Conservation (phyloP, 2,113 vertebrate species). For the Nematolebias whitei region DNA sequence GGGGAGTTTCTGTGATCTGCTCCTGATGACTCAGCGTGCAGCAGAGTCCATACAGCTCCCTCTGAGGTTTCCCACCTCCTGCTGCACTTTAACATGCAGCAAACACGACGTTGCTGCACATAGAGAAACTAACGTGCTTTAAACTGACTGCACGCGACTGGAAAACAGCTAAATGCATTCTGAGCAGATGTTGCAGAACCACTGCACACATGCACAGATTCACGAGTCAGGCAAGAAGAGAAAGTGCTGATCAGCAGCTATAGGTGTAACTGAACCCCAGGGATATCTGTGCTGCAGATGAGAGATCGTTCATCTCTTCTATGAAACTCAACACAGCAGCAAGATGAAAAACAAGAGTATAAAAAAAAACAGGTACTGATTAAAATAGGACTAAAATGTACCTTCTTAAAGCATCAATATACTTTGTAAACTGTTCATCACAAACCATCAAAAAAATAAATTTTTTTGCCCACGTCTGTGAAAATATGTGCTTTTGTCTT, state of each 20-base stretch:
- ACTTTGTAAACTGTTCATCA: too few relatives aligned
- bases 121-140: slow-evolving; percentile 9
- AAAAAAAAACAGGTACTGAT: too few relatives aligned
- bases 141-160: slow-evolving; percentile 13
- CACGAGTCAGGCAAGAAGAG: slow-evolving; percentile 4
- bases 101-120: slow-evolving; percentile 49
- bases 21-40: slow-evolving; percentile 70
- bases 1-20: slow-evolving; percentile 58
- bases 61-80: slow-evolving; percentile 20
- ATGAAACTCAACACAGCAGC: not conserved
- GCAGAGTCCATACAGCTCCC: slow-evolving; percentile 40
- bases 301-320: slow-evolving; percentile 8
- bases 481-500: too few relatives aligned
- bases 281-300: slow-evolving; percentile 18
- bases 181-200: not conserved
- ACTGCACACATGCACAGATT: slow-evolving; percentile 10
- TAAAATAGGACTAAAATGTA: too few relatives aligned
- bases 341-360: not conserved
- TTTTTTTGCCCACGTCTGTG: too few relatives aligned
- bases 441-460: too few relatives aligned
- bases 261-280: slow-evolving; percentile 33
- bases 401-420: too few relatives aligned
- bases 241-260: slow-evolving; percentile 44
- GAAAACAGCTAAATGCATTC: slow-evolving; percentile 2
- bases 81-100: slow-evolving; percentile 16